These are phyloP conservation scores for Mechanitis mazaeus DNA, from an alignment of 2,888 invertebrate species.

Conservation along the genomic window DNA sequence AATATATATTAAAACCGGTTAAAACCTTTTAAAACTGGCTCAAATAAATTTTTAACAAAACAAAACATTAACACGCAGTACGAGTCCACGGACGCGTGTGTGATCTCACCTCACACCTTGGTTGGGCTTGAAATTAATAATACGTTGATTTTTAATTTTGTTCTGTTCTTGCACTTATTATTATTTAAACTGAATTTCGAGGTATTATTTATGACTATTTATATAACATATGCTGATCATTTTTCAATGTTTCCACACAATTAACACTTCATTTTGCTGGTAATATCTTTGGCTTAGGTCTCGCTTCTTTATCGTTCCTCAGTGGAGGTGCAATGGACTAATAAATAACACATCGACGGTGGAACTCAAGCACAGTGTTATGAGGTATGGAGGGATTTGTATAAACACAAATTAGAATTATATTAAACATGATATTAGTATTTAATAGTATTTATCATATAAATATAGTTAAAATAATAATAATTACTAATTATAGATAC, in stretches of 20 bases:
- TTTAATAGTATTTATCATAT: too few species aligned
- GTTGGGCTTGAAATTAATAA: slow-evolving; percentile 71
- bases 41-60: background rate
- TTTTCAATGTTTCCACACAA: slow-evolving; percentile 75
- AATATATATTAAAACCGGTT: too few species aligned
- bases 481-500: too few species aligned
- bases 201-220: slow-evolving; percentile 74
- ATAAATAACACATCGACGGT: slow-evolving; percentile 6
- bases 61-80: background rate
- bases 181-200: slow-evolving; percentile 76
- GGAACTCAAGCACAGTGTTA: background rate
- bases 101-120: slow-evolving; percentile 71
- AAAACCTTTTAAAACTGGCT: background rate
- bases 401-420: too few species aligned
- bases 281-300: slow-evolving; percentile 58
- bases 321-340: slow-evolving; percentile 22
- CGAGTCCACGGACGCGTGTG: slow-evolving; percentile 43
- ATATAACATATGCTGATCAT: slow-evolving; percentile 77
- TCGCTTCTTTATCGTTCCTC: slow-evolving; percentile 39
- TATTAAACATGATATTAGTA: too few species aligned
- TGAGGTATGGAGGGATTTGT: background rate
- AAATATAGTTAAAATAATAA: too few species aligned
- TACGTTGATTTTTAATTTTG: slow-evolving; percentile 74
- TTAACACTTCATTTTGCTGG: slow-evolving; percentile 75
- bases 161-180: slow-evolving; percentile 72